phyloP scores from a whole-genome alignment of 1,140 invertebrate genomes.

The Apocrypta bakeri region DNA sequence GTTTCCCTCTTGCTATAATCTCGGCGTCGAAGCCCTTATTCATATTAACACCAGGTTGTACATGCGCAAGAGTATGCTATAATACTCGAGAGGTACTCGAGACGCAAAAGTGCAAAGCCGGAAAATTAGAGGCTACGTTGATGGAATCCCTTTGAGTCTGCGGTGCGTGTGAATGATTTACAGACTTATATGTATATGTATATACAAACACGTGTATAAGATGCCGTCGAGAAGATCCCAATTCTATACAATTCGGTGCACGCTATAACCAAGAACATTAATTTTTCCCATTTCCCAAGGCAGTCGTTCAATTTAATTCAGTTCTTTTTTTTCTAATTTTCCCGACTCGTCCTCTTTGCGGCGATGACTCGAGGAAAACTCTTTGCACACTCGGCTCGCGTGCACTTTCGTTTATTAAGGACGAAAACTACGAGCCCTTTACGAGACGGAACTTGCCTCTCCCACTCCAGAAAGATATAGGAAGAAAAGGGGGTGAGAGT shows the following conservation, averaged over 20 bases:
- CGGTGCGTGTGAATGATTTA: not conserved
- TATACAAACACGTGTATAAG: no score
- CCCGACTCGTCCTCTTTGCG: not conserved
- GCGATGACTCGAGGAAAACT: slow-evolving; percentile 37
- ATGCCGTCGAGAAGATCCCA: no score
- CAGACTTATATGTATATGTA: no score
- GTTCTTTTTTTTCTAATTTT: slow-evolving; percentile 8
- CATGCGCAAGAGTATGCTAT: not conserved
- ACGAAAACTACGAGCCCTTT: slow-evolving; percentile 53
- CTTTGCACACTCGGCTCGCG: slow-evolving; percentile 66
- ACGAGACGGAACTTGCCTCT: not conserved
- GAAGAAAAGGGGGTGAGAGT: not conserved
- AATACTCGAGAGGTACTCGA: not conserved
- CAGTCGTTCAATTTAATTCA: not conserved
- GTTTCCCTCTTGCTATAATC: slow-evolving; percentile 29
- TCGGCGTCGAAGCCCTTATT: slow-evolving; percentile 19
- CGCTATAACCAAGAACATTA: no score
- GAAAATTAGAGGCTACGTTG: not conserved
- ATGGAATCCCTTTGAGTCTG: slow-evolving; percentile 1
- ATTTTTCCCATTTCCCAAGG: not conserved
- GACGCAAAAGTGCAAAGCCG: not conserved
- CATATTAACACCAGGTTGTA: slow-evolving; percentile 32
- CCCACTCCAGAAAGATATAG: slow-evolving; percentile 27
- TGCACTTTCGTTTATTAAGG: slow-evolving; percentile 72
- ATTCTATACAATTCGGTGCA: no score